phyloP scores from a whole-genome alignment of 2,113 vertebrate species.

The Cebidichthys violaceus region DNA sequence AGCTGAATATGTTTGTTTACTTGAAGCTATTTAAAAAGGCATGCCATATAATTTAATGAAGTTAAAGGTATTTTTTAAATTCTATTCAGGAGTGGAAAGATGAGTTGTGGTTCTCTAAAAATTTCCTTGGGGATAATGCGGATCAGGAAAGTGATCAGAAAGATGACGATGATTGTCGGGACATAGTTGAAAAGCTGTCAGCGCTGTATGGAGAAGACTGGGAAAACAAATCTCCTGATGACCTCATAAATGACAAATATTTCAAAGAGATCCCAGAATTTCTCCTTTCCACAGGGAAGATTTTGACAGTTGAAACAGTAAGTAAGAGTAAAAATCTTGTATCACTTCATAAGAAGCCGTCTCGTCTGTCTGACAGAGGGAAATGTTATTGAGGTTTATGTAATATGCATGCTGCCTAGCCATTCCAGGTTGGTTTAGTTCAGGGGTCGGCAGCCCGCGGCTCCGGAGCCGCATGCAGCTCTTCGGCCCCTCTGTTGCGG shows the following conservation, averaged over 20 bases:
- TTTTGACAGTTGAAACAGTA: slow-evolving; percentile 30
- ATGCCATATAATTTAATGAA: neutral
- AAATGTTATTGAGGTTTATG: neutral
- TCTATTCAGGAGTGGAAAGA: slow-evolving; percentile 63
- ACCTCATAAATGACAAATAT: slow-evolving; percentile 13
- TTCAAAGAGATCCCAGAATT: slow-evolving; percentile 60
- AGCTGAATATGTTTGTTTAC: neutral
- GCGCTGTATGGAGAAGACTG: slow-evolving; percentile 62
- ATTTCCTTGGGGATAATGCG: neutral
- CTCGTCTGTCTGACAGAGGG: neutral
- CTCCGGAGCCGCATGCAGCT: too few species aligned
- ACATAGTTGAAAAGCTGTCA: slow-evolving; percentile 30
- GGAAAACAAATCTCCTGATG: neutral
- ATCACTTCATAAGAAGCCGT: neutral
- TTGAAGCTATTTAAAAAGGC: neutral
- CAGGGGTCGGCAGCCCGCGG: too few species aligned
- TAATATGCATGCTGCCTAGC: neutral
- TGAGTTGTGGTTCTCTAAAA: slow-evolving; percentile 30
- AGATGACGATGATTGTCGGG: neutral
- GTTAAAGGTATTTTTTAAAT: neutral
- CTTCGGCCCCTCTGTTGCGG: too few species aligned
- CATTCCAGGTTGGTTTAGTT: neutral
- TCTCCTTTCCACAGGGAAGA: neutral
- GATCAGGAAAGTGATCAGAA: neutral
- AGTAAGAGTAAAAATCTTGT: slow-evolving; percentile 5